Base-by-base conservation (phyloP, 2,113 vertebrate species). In the Thryonomys swinderianus region DNA sequence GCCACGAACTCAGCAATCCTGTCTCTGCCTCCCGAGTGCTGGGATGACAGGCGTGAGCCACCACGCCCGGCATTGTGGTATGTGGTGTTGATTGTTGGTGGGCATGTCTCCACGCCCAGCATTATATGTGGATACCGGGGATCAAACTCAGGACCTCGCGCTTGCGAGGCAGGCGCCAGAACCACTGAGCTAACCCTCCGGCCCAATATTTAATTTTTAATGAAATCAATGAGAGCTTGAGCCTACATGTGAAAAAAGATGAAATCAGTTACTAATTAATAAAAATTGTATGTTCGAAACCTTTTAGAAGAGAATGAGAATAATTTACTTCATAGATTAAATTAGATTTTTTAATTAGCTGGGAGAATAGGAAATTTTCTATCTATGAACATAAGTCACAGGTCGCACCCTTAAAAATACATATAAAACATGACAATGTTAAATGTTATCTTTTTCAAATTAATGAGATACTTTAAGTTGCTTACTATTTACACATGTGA, bases 251-350 rank as follows among this genome's bases (percentile, higher is more conserved):
- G 25, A 20, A 91, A 7, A n/a, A 95, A 6, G 3, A 87, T 93
- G 20, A 10, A 25, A 73, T 90, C 69, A 85, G 64, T 81, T 93
- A 32, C 9, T 78, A 93, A 93, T 93, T 96, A 91, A 90, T 66
- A 71, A 96, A 92, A 89, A 45, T 45, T 88, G 37, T 1, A 0
- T 25, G 90, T 61, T 73, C 5, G 7, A 71, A 7, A 95, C 7
- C 86, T 96, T 71, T 91, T 89, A 97, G 88, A 86, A 88, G 57
- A 80, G 17, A 95, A 91, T 81, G 34, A 95, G 71, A 94, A 32
- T 93, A 79, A 86, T 48, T 85, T 91, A 20, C 16, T 84, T 73
- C 1, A 91, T 71, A 93, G 74, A 89, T 90, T 21, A 78, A 94
- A 89, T 84, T 86, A 81, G 18, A 91, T 80, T 83, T 86, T 51